Conservation (phyloP, 2,113 vertebrate species). For the Tretioscincus oriximinensis region DNA sequence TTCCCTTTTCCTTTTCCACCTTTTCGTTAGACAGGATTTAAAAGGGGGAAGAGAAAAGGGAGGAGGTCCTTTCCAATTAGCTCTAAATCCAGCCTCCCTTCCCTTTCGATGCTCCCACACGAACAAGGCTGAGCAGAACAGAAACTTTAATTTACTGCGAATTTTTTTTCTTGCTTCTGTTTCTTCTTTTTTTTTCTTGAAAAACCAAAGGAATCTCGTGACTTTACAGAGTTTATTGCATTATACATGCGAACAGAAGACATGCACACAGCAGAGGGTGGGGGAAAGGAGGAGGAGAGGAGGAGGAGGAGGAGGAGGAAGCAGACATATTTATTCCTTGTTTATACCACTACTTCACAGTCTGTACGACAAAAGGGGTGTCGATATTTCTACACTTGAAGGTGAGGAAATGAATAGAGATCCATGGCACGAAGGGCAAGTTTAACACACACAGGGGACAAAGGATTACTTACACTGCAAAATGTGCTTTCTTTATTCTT, state of each 20-base stretch:
- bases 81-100: neutral
- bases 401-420: conserved; percentile 59
- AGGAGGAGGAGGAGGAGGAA: conserved; percentile 32
- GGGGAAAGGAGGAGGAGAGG: neutral
- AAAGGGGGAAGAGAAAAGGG: too few relatives aligned
- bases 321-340: conserved; percentile 75
- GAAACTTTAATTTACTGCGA: too few relatives aligned
- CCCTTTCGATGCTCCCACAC: neutral
- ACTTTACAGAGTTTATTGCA: conserved; percentile 93
- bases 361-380: conserved; percentile 72
- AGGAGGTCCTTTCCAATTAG: neutral
- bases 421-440: conserved; percentile 77
- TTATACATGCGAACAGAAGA: conserved; percentile 92
- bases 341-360: conserved; percentile 77
- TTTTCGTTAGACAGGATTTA: too few relatives aligned
- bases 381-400: conserved; percentile 74
- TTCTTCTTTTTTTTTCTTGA: conserved; percentile 52
- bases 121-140: neutral
- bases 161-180: neutral
- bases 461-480: conserved; percentile 76
- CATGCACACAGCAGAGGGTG: conserved; percentile 85
- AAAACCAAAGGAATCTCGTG: conserved; percentile 73
- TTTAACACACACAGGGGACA: conserved; percentile 69
- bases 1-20: conserved; percentile 32
- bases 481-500: conserved; percentile 76